These are phyloP conservation scores for Eubasilissa splendida DNA, from an alignment of 2,888 invertebrate species.

Conservation along the genomic window DNA sequence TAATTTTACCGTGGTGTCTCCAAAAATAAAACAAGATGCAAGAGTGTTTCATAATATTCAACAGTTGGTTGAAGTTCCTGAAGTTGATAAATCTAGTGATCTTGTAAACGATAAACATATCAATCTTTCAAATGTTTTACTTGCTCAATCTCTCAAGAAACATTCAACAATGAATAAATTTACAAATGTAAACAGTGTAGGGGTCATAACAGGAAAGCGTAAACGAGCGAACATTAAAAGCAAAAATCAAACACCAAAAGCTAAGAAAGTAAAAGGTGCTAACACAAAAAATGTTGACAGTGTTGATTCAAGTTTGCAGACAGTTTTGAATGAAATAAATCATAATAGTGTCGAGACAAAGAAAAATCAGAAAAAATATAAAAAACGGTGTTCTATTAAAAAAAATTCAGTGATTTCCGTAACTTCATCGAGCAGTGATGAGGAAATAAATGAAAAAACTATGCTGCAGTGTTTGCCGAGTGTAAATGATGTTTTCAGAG, in stretches of 20 bases:
- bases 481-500: conserved; percentile 68
- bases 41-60: conserved; percentile 55
- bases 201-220: conserved; percentile 49
- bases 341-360: conserved; percentile 60
- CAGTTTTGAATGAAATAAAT: conserved; percentile 48
- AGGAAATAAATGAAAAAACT: conserved; percentile 58
- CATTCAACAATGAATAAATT: conserved; percentile 64
- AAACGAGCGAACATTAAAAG: conserved; percentile 41
- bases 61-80: conserved; percentile 57
- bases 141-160: conserved; percentile 53
- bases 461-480: conserved; percentile 68
- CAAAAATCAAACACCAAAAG: conserved; percentile 18
- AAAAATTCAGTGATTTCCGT: not conserved
- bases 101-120: not conserved
- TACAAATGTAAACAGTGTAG: conserved; percentile 55
- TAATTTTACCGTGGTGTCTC: not conserved
- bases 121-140: conserved; percentile 28
- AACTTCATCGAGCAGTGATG: conserved; percentile 58
- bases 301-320: conserved; percentile 57
- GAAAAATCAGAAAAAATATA: conserved; percentile 56
- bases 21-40: conserved; percentile 38
- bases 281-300: not conserved
- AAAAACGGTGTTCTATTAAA: conserved; percentile 16
- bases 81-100: conserved; percentile 19
- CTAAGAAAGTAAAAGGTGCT: conserved; percentile 23